Evolutionary conservation across 2,113 vertebrate genomes (phyloP).

Genomic region (Oryzias woworae): DNA sequence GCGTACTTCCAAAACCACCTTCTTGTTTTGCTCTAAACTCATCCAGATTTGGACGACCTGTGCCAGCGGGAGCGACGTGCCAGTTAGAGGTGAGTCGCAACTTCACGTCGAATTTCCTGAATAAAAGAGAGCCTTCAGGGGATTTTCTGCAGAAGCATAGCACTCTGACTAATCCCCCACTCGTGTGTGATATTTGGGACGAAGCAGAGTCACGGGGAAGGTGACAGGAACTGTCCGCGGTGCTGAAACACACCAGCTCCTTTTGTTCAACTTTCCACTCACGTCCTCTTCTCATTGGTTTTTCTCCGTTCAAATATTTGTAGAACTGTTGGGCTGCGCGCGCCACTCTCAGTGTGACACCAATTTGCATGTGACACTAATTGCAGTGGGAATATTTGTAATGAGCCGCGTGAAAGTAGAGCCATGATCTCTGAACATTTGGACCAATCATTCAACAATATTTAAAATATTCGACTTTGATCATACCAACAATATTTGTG

Average conservation of each 20-base stretch:
- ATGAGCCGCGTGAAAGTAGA: neutral
- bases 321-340: neutral
- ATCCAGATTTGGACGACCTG: constrained; percentile 33
- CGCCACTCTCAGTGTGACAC: neutral
- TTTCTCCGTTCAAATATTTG: constrained; percentile 3
- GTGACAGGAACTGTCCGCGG: constrained; percentile 66
- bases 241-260: constrained; percentile 61
- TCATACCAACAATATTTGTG: constrained; percentile 12
- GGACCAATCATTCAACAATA: constrained; percentile 1
- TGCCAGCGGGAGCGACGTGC: constrained; percentile 21
- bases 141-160: constrained; percentile 2
- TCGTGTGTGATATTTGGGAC: constrained; percentile 41
- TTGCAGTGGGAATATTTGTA: neutral
- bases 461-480: constrained; percentile 8
- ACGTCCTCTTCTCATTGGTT: constrained; percentile 6
- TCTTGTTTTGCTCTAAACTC: neutral
- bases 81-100: constrained; percentile 48
- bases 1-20: no score
- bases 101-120: neutral
- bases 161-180: constrained; percentile 37
- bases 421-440: neutral
- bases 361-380: neutral
- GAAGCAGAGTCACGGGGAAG: constrained; percentile 37
- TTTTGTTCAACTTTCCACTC: constrained; percentile 40
- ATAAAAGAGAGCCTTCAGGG: constrained; percentile 2